Evolutionary conservation across 1,140 invertebrate genomes (phyloP).

Genomic region (Drosophila kohkoa): DNA sequence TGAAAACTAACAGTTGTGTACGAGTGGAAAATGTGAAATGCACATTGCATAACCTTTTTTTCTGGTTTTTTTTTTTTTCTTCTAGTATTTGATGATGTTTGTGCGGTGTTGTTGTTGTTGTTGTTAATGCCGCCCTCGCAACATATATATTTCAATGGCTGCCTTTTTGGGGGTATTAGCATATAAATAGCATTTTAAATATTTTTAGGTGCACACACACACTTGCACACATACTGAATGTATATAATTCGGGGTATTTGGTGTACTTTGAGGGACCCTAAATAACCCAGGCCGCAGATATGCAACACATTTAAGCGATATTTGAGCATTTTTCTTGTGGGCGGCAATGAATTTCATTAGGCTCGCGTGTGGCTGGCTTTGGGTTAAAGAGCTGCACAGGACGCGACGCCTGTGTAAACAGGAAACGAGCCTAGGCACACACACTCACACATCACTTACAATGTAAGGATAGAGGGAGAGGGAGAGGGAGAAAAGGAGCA

Average conservation of each 20-base stretch:
- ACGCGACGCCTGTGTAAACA: slow-evolving; percentile 69
- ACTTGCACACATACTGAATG: too few relatives aligned
- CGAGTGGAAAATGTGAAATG: slow-evolving; percentile 47
- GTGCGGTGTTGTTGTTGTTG: neutral
- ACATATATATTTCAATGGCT: slow-evolving; percentile 38
- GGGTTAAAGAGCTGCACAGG: slow-evolving; percentile 49
- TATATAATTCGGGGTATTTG: slow-evolving; percentile 68
- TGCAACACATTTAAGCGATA: slow-evolving; percentile 58
- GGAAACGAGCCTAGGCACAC: slow-evolving; percentile 69
- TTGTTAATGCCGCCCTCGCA: slow-evolving; percentile 34
- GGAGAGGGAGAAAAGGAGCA: neutral
- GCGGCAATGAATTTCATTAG: slow-evolving; percentile 63
- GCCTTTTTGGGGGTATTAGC: slow-evolving; percentile 65
- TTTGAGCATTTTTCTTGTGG: slow-evolving; percentile 53
- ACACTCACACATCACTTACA: slow-evolving; percentile 16
- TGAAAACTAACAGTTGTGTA: slow-evolving; percentile 68
- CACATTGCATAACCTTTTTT: slow-evolving; percentile 52
- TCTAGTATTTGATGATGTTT: neutral
- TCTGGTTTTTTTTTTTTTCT: neutral
- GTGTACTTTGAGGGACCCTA: slow-evolving; percentile 23
- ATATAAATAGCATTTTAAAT: slow-evolving; percentile 82
- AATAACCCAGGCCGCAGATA: slow-evolving; percentile 45
- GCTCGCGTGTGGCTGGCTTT: slow-evolving; percentile 27
- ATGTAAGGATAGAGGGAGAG: slow-evolving; percentile 1
- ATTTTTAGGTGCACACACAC: slow-evolving; percentile 53